A percentile compares a stretch with the other conserved stretches of the same genome.
Evolutionary conservation across 1,140 invertebrate species (phyloP).

Genomic region (Aphidius gifuensis): DNA sequence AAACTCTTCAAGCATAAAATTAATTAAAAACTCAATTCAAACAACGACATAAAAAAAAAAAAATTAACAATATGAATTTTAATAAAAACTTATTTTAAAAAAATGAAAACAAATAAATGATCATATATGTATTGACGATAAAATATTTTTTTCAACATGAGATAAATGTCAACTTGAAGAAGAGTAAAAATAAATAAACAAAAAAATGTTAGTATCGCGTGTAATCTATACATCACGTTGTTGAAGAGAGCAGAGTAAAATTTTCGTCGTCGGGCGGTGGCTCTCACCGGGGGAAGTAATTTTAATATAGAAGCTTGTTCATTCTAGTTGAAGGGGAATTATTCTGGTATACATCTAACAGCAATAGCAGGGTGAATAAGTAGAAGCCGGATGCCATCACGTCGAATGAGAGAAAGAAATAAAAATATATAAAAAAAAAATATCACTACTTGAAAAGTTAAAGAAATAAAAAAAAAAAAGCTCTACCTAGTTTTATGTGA

Average conservation of each 20-base stretch:
- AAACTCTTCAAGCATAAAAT: not conserved
- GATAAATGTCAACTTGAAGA: not conserved
- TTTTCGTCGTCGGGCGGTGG: slow-evolving; percentile 11
- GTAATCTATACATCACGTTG: slow-evolving; percentile 18
- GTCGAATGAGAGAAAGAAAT: slow-evolving; percentile 27
- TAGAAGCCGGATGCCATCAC: slow-evolving; percentile 30
- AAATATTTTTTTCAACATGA: too few species aligned
- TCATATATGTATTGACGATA: too few species aligned
- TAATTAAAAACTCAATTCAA: not conserved
- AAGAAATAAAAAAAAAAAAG: not conserved
- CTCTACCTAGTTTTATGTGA: too few species aligned
- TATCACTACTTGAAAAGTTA: not conserved
- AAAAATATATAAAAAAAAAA: slow-evolving; percentile 6
- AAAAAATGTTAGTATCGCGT: slow-evolving; percentile 5
- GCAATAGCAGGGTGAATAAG: not conserved
- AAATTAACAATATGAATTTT: not conserved
- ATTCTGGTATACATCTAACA: slow-evolving; percentile 6
- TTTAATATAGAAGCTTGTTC: slow-evolving; percentile 32
- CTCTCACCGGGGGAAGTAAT: slow-evolving; percentile 18
- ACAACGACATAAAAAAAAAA: not conserved
- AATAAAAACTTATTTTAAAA: not conserved
- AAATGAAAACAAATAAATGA: not conserved
- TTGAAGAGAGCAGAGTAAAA: not conserved
- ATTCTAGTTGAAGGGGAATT: slow-evolving; percentile 2
- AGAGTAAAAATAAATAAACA: slow-evolving; percentile 1